phyloP scores from a whole-genome alignment of 2,888 invertebrate genomes.

The Smittia aterrima region DNA sequence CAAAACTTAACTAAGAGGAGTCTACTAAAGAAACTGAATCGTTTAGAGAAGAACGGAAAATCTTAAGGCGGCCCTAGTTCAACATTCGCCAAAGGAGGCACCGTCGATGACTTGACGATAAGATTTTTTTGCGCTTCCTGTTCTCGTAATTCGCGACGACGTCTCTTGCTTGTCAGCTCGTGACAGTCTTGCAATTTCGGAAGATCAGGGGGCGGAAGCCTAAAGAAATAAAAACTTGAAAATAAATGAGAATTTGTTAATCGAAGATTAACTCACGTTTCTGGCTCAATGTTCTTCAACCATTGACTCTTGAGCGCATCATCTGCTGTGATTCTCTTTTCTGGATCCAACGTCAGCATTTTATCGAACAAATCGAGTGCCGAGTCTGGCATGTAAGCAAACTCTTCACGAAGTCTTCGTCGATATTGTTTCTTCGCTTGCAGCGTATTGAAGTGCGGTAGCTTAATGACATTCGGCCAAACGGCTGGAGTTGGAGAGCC shows the following conservation, averaged over 20 bases:
- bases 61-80: slow-evolving; percentile 31
- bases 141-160: slow-evolving; percentile 79
- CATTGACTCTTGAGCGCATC: slow-evolving; percentile 90
- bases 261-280: slow-evolving; percentile 65
- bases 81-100: slow-evolving; percentile 15
- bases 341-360: slow-evolving; percentile 96
- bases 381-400: slow-evolving; percentile 83
- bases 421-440: slow-evolving; percentile 89
- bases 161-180: slow-evolving; percentile 97
- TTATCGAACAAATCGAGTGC: slow-evolving; percentile 90
- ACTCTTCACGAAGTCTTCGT: slow-evolving; percentile 87
- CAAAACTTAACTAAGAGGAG: slow-evolving; percentile 8
- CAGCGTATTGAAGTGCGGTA: slow-evolving; percentile 88
- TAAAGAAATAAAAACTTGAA: slow-evolving; percentile 52
- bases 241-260: not conserved
- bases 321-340: slow-evolving; percentile 87
- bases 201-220: slow-evolving; percentile 79
- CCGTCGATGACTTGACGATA: slow-evolving; percentile 1
- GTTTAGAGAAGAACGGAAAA: not conserved
- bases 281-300: slow-evolving; percentile 87
- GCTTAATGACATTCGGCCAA: slow-evolving; percentile 93
- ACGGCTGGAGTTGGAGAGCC: slow-evolving; percentile 95
- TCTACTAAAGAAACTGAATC: not conserved
- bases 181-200: slow-evolving; percentile 99
- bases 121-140: slow-evolving; percentile 58